A percentile compares a stretch with the other conserved stretches of the same genome.
phyloP scores from a whole-genome alignment of 1,140 invertebrate species.

The Rhagoletis pomonella region DNA sequence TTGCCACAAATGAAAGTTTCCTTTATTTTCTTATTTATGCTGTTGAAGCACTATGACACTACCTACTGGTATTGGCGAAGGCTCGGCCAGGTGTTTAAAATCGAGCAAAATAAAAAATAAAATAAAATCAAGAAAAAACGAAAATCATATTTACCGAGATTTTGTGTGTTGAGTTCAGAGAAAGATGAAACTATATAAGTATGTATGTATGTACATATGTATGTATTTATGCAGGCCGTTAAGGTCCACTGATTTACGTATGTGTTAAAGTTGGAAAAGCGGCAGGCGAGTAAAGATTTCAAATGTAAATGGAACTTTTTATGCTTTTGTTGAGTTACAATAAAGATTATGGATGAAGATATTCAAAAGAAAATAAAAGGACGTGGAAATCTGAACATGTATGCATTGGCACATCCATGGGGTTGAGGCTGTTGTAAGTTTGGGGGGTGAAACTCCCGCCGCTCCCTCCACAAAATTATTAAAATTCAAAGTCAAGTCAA shows the following conservation, averaged over 20 bases:
- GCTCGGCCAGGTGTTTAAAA: neutral
- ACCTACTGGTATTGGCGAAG: neutral
- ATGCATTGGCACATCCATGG: no score
- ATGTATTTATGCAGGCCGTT: neutral
- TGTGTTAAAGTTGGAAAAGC: neutral
- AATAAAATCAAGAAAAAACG: neutral
- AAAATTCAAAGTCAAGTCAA: no score
- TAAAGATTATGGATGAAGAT: neutral
- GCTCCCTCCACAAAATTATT: no score
- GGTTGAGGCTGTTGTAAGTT: no score
- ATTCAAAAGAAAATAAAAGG: neutral
- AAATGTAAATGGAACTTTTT: neutral
- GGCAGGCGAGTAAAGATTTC: conserved; percentile 3
- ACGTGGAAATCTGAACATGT: no score
- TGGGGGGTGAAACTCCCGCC: no score
- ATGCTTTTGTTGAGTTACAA: neutral
- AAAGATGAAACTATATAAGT: neutral
- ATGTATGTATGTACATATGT: neutral
- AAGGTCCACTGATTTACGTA: neutral
- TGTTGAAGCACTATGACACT: neutral
- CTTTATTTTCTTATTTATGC: neutral
- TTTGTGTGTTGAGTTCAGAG: no score
- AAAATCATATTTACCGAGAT: neutral
- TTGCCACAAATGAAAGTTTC: neutral
- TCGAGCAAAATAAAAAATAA: neutral